Conservation (phyloP, 2,113 vertebrate genomes). For the Pluvianellus socialis region DNA sequence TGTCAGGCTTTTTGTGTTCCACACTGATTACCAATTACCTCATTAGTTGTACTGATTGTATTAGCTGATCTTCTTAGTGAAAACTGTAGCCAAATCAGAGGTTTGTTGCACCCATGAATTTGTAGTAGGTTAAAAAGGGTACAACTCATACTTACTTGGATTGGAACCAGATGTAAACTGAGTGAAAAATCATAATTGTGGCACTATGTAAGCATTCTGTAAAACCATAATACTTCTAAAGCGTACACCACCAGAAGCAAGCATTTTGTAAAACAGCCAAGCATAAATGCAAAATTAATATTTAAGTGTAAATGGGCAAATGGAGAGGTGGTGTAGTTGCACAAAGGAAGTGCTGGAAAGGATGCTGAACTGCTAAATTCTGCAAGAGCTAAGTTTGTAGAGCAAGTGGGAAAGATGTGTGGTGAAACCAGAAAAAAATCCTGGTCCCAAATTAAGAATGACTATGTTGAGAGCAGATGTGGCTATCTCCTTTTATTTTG, state of each 20-base stretch:
- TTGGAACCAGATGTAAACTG: background rate
- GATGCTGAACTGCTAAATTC: no score
- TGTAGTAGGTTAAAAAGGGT: background rate
- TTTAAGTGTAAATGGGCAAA: background rate
- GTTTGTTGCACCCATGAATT: background rate
- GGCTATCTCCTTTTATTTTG: background rate
- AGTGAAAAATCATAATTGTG: background rate
- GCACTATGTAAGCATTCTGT: background rate
- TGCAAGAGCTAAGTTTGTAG: no score
- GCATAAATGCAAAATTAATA: background rate
- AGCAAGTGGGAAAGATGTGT: rapidly evolving
- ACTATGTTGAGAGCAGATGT: background rate
- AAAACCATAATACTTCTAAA: background rate
- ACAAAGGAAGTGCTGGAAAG: background rate
- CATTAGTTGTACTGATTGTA: background rate
- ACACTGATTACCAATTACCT: background rate
- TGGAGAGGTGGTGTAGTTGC: rapidly evolving
- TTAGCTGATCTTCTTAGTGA: background rate
- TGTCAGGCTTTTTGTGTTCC: background rate
- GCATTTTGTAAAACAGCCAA: background rate
- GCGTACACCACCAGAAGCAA: background rate
- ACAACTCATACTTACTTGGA: background rate
- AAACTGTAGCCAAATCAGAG: background rate
- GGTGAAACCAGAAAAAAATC: background rate
- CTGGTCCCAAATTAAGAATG: background rate